Base-by-base conservation (phyloP, 2,113 vertebrate genomes). In the Menidia beryllina region DNA sequence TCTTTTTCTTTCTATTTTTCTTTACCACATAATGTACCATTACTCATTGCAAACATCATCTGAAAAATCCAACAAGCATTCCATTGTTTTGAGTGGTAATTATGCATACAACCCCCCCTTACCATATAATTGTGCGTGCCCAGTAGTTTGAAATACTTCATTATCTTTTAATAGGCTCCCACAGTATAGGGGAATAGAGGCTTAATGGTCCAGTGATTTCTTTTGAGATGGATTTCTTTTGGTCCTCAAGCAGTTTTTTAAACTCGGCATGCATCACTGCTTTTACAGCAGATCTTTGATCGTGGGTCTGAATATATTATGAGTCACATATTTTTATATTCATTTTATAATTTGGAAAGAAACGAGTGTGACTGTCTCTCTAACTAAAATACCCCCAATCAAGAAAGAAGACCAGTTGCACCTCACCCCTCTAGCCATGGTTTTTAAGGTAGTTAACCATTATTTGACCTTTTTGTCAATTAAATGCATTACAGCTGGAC, bases 91-190 rank as follows among this genome's bases (percentile, higher is more conserved):
- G 19, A 48, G 7, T 15, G 14, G 30, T 19, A 48, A 48, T 26
- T 34, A 20, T 62, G 14, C 17, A 43, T 17, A 26, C 9, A 21
- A 5, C 7, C 9, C 20, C 23, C 21, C 2, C n/a, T 24, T 23
- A 14, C 7, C 20, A 6, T 50, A 6, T 17, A 23, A 47, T 21
- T 50, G 47, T 12, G 1, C n/a, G n/a, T 59, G 36, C 36, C 41
- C 38, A 2, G 4, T 54, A 14, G 69, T 43, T 55, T 72, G 59
- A 72, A 77, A 75, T 49, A 41, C 69, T 69, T 79, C 75, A 81
- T 85, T 79, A 75, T 83, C 69, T 77, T 81, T n/a, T 78, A 62
- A 76, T 81, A 84, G 68, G 73, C 64, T 50, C n/a, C 77, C 76
- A 74, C 25, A 47, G 30, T 72, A 3, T 21, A 66, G 26, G 54